phyloP scores from a whole-genome alignment of 2,888 invertebrate species.

The Vandiemenella viatica region DNA sequence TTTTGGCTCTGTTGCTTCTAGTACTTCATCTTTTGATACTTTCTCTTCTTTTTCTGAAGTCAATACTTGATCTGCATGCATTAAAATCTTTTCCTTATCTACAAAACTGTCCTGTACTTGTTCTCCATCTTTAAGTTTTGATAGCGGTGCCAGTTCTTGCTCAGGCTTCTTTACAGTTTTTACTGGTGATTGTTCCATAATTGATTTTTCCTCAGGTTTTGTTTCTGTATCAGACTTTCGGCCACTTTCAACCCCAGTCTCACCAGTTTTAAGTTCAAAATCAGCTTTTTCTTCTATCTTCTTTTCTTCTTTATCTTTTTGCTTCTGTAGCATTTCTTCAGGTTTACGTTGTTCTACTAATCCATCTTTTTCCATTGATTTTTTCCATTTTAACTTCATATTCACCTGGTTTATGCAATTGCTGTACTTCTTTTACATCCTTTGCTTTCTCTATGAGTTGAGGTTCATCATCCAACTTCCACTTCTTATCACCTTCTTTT shows the following conservation, averaged over 20 bases:
- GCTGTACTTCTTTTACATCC: no score
- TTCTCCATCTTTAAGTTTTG: not conserved
- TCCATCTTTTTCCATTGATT: not conserved
- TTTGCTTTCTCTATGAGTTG: no score
- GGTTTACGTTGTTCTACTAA: not conserved
- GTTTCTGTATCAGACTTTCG: not conserved
- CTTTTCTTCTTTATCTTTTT: not conserved
- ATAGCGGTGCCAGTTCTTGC: not conserved
- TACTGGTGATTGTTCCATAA: not conserved
- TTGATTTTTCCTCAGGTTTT: not conserved
- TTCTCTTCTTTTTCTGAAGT: not conserved
- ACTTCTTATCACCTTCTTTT: no score
- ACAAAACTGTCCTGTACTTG: not conserved
- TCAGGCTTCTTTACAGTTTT: not conserved
- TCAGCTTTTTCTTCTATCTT: conserved; percentile 1
- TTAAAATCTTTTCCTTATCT: not conserved
- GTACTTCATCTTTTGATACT: not conserved
- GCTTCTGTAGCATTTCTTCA: conserved; percentile 1
- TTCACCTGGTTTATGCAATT: no score
- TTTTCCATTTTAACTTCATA: no score
- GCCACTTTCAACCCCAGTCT: no score
- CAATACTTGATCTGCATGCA: not conserved
- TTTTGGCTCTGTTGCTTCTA: not conserved
- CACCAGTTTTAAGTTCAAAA: no score
- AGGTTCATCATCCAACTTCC: no score